Base-by-base conservation (phyloP, 1,140 invertebrate genomes). In the Brachionus rubens region DNA sequence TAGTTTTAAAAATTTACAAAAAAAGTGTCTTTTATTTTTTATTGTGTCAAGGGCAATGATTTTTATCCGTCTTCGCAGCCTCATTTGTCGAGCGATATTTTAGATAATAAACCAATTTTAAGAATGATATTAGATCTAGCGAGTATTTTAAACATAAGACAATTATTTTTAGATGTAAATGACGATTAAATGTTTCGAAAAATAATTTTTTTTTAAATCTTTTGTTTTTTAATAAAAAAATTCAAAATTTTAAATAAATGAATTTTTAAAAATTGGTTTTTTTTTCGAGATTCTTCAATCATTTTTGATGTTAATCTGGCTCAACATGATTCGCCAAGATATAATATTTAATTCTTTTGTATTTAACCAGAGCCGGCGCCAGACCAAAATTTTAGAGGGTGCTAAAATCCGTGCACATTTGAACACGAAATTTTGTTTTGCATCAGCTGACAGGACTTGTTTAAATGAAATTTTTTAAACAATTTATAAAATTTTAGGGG, bases 1-100 rank as follows among this genome's bases (percentile, higher is more conserved):
- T 7, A 65, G 5, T 10, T 26, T 14, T 24, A 16, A 33, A 4
- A 41, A 43, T 67, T 16, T 16, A 19, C 2, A 28, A 28, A 67
- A 40, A n/a, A 59, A 40, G 2, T n/a, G n/a, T 33, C 19, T 59
- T n/a, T 76, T 87, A 84, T 81, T 87, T 81, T 65, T 36, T 48
- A 48, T 70, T 5, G 14, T 54, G 14, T 48, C 0, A 9, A 75
- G 50, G 72, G 54, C 30, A 24, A 28, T 26, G 72, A 54, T 12
- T 75, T 40, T 54, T 75, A 56, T 46, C 72, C 72, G 28, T 56
- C 36, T 46, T 75, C 50, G 2, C 54, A 75, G 16, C 72, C 72
- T 56, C 72, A 59, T 14, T 16, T 75, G 3, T 19, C 72, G 1
- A 75, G 33, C 24, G 72, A 75, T 26, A 54, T 75, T 36, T 21